Evolutionary conservation across 2,888 invertebrate genomes (phyloP).

Genomic region (Stenodera caucasica): DNA sequence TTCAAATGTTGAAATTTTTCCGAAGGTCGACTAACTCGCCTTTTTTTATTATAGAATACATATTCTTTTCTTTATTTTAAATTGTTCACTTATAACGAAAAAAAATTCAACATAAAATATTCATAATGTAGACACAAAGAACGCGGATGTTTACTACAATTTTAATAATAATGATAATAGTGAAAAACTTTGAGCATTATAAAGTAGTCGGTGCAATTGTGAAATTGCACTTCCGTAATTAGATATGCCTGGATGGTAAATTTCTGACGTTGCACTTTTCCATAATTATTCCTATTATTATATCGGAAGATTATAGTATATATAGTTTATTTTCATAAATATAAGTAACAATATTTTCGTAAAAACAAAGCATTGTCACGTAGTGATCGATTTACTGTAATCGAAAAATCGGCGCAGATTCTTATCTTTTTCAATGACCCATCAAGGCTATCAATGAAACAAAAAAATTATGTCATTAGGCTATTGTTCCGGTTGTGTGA

Average conservation of each 20-base stretch:
- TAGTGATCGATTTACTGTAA: background rate
- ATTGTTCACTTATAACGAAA: conserved; percentile 1
- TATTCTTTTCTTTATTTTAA: background rate
- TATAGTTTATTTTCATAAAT: too few species aligned
- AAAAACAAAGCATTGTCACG: background rate
- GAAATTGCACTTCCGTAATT: conserved; percentile 23
- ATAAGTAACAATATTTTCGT: too few species aligned
- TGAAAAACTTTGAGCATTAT: background rate
- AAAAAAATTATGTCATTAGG: too few species aligned
- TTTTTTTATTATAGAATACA: background rate
- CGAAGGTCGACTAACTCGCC: conserved; percentile 3
- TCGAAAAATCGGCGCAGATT: too few species aligned
- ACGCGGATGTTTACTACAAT: conserved; percentile 1
- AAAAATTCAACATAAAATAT: background rate
- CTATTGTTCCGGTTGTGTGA: too few species aligned
- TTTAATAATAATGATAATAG: background rate
- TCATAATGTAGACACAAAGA: background rate
- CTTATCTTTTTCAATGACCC: too few species aligned
- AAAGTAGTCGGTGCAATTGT: background rate
- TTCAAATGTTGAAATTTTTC: conserved; percentile 7
- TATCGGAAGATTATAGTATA: background rate
- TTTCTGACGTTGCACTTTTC: conserved; percentile 13
- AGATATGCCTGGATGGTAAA: conserved; percentile 10
- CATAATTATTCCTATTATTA: background rate
- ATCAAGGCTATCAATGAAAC: too few species aligned